Evolutionary conservation across 1,140 invertebrate species (phyloP), one percentile per base, ranked within the genome.

Genomic region (Camponotus pennsylvanicus): DNA sequence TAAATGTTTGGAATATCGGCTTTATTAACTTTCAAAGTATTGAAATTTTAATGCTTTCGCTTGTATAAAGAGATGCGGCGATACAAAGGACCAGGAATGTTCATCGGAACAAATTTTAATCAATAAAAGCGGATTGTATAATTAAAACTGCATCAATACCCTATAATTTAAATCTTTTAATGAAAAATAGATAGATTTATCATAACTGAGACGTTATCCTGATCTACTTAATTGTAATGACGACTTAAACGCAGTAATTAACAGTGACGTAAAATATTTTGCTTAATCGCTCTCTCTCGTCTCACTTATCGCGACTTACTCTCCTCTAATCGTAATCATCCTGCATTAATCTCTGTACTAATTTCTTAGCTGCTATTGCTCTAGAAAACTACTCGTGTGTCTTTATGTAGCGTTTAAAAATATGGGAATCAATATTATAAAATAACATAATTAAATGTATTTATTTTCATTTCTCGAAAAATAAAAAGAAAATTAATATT

Each of bases 271-370:
- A 82, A 80, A 61, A 73, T 71, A 73, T 73, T 82, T 82, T 73
- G 79, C 79, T 82, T 82, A 82, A 82, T 82, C 79, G 79, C 67
- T 82, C 70, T 82, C 52, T 82, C 79, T 82, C 79, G 79, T 82
- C 79, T 82, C 79, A 82, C 79, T 82, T 82, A 82, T 82, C 79
- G 79, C 79, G 67, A 73, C 67, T 73, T 82, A 73, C 34, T 32
- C 64, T 79, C 77, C 32, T 80, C 13, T 70, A 69, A 70, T 40
- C 45, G 49, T 80, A 80, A 80, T 80, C 21, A 27, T 37, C 15
- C 49, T 42, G 49, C 45, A 80, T 80, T 57, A 40, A 70, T 70
- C 64, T 40, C 32, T 55, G 5, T 70, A 73, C 37, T 73, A 73
- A 73, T 82, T 40, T 82, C 13, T 73, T 82, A 82, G 27, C 79